Evolutionary conservation across 2,888 invertebrate genomes (phyloP).

Genomic region (Pachycephus smyrnensis): DNA sequence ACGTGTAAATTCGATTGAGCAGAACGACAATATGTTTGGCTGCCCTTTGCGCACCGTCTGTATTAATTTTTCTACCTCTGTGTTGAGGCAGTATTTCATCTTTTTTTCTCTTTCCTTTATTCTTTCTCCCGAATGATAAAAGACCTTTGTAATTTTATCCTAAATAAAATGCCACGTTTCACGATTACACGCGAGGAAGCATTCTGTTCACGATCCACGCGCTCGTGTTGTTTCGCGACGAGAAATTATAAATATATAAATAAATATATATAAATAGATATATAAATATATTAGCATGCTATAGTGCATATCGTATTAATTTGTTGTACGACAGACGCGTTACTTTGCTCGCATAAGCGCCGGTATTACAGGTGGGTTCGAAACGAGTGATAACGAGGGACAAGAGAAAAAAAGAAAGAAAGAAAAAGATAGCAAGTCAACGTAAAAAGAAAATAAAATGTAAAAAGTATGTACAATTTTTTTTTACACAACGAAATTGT

Average conservation of each 20-base stretch:
- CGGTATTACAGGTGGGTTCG: neutral
- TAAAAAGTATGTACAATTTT: slow-evolving; percentile 54
- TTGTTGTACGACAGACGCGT: neutral
- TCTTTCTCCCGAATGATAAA: neutral
- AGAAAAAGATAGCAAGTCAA: neutral
- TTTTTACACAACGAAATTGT: slow-evolving; percentile 50
- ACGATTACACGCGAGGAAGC: neutral
- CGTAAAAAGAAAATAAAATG: slow-evolving; percentile 27
- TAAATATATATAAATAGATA: neutral
- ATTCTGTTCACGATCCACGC: neutral
- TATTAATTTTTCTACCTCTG: neutral
- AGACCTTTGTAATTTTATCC: slow-evolving; percentile 17
- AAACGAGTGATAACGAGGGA: slow-evolving; percentile 1
- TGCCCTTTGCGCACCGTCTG: neutral
- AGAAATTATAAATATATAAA: neutral
- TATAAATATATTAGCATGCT: neutral
- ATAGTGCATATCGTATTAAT: neutral
- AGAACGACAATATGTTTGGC: neutral
- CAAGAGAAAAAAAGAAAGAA: neutral
- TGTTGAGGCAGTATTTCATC: slow-evolving; percentile 5
- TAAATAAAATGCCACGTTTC: slow-evolving; percentile 7
- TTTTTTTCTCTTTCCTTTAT: slow-evolving; percentile 4
- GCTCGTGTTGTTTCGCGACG: neutral
- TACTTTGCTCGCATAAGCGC: neutral
- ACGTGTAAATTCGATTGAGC: neutral